Conservation (phyloP, 2,113 vertebrate species). For the Scortum barcoo region DNA sequence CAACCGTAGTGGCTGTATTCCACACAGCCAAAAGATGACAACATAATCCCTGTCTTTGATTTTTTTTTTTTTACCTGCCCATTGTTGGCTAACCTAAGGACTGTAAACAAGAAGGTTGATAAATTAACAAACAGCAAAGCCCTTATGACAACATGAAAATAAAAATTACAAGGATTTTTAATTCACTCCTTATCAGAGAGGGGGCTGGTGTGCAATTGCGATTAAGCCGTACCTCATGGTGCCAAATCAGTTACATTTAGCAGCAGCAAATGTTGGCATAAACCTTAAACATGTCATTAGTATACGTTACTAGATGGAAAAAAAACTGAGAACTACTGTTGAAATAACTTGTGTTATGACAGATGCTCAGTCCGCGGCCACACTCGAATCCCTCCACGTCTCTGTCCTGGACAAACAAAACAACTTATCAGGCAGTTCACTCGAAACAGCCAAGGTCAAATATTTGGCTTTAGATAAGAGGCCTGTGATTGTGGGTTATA, state of each 20-base stretch:
- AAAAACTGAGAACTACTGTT: slow-evolving; percentile 26
- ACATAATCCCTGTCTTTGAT: not conserved
- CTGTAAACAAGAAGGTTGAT: not conserved
- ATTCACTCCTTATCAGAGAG: not conserved
- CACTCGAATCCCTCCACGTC: slow-evolving; percentile 47
- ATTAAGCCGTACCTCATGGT: not conserved
- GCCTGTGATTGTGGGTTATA: slow-evolving; percentile 55
- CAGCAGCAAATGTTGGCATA: not conserved
- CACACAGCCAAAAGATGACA: not conserved
- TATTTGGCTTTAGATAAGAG: slow-evolving; percentile 80
- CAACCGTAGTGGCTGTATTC: not conserved
- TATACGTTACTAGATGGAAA: not conserved
- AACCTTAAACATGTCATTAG: not conserved
- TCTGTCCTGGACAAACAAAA: slow-evolving; percentile 69
- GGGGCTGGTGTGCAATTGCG: not conserved
- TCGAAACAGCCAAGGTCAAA: slow-evolving; percentile 70
- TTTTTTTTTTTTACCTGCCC: not conserved
- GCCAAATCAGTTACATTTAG: not conserved
- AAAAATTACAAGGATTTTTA: not conserved
- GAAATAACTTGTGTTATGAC: slow-evolving; percentile 12
- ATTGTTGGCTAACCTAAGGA: not conserved
- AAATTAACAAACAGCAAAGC: not conserved
- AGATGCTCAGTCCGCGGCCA: slow-evolving; percentile 1
- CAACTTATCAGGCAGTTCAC: slow-evolving; percentile 64
- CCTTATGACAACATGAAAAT: not conserved